Evolutionary conservation across 2,113 vertebrate genomes (phyloP).

Genomic region (Laticauda laticaudata): DNA sequence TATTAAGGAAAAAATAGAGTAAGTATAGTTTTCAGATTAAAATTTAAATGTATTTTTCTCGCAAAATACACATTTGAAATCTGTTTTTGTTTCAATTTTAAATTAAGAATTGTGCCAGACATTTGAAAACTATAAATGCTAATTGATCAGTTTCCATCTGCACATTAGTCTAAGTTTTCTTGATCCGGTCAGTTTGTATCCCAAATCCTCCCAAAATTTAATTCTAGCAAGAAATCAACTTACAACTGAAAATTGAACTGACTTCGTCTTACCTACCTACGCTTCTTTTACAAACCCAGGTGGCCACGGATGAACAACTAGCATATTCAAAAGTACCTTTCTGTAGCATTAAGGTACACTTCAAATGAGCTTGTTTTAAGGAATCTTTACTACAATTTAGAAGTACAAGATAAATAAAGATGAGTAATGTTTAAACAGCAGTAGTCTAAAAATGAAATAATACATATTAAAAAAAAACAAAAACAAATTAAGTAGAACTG

Average conservation of each 20-base stretch:
- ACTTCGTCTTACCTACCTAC: conserved; percentile 25
- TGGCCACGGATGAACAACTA: background rate
- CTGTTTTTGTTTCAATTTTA: background rate
- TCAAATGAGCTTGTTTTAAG: background rate
- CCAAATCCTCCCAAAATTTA: background rate
- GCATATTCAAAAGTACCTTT: background rate
- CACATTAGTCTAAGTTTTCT: background rate
- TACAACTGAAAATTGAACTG: too few species aligned
- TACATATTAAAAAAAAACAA: background rate
- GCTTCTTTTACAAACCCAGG: conserved; percentile 25
- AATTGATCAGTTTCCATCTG: background rate
- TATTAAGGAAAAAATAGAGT: background rate
- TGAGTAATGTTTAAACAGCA: background rate
- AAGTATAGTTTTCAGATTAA: background rate
- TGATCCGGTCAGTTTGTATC: background rate
- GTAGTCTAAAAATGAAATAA: background rate
- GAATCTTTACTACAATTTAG: background rate
- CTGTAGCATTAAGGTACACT: background rate
- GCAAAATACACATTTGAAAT: background rate
- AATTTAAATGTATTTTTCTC: background rate
- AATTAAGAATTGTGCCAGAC: background rate
- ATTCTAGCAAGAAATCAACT: background rate
- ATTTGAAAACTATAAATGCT: background rate
- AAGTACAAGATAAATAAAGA: background rate
- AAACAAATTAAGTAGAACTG: background rate